Base-by-base conservation (phyloP, 1,140 invertebrate genomes). In the Papilio glaucus region DNA sequence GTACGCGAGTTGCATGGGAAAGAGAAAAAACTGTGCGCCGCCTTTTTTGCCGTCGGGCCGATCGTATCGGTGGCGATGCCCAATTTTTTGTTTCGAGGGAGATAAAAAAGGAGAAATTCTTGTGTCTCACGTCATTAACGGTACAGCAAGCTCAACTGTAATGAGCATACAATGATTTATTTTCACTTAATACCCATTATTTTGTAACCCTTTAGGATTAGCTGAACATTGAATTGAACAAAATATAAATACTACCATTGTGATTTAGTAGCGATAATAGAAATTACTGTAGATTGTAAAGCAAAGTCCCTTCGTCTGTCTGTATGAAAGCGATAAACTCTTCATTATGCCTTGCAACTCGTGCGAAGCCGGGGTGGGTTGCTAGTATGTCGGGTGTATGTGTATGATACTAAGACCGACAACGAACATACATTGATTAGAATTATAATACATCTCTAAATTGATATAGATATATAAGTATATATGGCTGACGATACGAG, bases 1-100 rank as follows among this genome's bases (percentile, higher is more conserved):
- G 18, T 12, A 57, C 49, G 21, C 10, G 10, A 57, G 9, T 57
- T 57, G 49, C 49, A 57, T 57, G 49, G 21, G 49, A 57, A 57
- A 24, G 21, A 24, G 49, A 57, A 57, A 57, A 57, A 57, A 57
- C 29, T 33, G 29, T 33, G 29, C 49, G 10, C 9, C 12, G 49
- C 49, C 21, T 57, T 57, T 57, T 57, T 57, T 57, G 49, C 21
- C 49, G 21, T 24, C 45, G 18, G 21, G 9, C 9, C 21, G 49
- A 57, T 57, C 21, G 21, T 57, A 57, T 57, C 49, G 10, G 9
- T 24, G 49, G 21, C 49, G 49, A 57, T 57, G 10, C 21, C 49
- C 21, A 21, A 57, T 24, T 57, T 57, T 57, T 57, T 57, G 21
- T 57, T 57, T n/a, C 9, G 4, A 24, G 24, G n/a, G 21, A 26